Evolutionary conservation across 2,113 vertebrate genomes (phyloP).

Genomic region (Pituophis catenifer): DNA sequence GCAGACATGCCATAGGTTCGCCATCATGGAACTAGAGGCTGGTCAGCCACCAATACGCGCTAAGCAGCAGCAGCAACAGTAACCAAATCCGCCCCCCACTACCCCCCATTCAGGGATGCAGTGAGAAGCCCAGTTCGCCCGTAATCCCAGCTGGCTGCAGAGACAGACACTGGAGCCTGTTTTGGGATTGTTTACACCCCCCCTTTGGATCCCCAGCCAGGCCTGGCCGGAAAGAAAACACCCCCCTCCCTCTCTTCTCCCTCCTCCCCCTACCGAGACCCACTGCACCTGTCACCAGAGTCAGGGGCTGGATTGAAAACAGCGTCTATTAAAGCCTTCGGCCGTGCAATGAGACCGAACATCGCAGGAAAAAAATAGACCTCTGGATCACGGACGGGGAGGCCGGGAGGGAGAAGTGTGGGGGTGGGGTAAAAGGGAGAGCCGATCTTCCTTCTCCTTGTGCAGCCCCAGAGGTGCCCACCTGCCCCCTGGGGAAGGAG

Average conservation of each 20-base stretch:
- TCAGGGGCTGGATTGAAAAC: background rate
- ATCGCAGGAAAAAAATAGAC: background rate
- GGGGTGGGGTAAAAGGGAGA: background rate
- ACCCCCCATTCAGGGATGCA: background rate
- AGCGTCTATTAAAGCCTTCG: background rate
- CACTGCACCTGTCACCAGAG: slow-evolving; percentile 6
- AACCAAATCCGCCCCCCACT: background rate
- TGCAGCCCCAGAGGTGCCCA: background rate
- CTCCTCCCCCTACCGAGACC: too few relatives aligned
- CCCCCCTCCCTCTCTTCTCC: background rate
- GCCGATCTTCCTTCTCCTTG: background rate
- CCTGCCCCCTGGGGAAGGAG: background rate
- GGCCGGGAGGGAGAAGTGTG: too few relatives aligned
- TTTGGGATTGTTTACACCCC: background rate
- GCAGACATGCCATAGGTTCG: too few relatives aligned
- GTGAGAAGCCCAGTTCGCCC: background rate
- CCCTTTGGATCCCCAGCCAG: background rate
- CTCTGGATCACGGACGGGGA: background rate
- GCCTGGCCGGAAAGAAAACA: background rate
- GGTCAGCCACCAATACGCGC: too few relatives aligned
- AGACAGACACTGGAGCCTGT: background rate
- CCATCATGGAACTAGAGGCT: background rate
- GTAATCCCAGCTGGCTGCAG: background rate
- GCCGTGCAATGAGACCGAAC: background rate
- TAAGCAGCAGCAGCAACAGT: background rate